Base-by-base conservation (phyloP, 2,888 invertebrate genomes). In the Parnassius orleans region DNA sequence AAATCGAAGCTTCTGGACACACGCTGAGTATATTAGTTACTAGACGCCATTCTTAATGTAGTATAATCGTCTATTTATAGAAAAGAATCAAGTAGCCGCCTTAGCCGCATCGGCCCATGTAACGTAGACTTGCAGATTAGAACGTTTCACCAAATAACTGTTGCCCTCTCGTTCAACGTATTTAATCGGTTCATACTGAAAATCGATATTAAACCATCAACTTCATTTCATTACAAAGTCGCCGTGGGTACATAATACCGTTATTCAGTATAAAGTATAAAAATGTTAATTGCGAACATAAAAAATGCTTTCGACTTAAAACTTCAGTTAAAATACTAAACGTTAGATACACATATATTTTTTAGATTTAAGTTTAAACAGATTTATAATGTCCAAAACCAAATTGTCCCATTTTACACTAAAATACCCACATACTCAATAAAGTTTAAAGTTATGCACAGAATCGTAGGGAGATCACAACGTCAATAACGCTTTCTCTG, bases 51-150 rank as follows among this genome's bases (percentile, higher is more conserved):
- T 77, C 74, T 80, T 77, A 70, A 69, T 75, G 72, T 75, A 79
- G 80, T 76, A 82, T 84, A 83, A 81, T 81, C 73, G 73, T 73
- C 81, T 89, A 89, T 86, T 84, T 81, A 85, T 89, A 87, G 86
- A 78, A 75, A 77, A 79, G 74, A 83, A 86, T 83, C 80, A 83
- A 81, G 83, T 83, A 80, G 80, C 79, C 78, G 82, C 77, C 79
- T 44, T 76, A 78, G 78, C 80, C 79, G 78, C 81, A 83, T 81
- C 80, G 78, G 77, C 69, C 73, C 78, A 78, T 79, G 79, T 81
- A 80, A 83, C 78, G 79, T 73, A 70, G 69, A 73, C 76, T 75
- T 74, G 55, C 62, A 57, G 57, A 62, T 62, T 62, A 53, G 33
- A 61, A 15, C 53, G 43, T 57, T 62, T 57, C 48, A 57, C 48